Percentiles rank a stretch among this genome's conserved stretches.
phyloP scores from a whole-genome alignment of 1,140 invertebrate genomes.

The Reticulitermes speratus region DNA sequence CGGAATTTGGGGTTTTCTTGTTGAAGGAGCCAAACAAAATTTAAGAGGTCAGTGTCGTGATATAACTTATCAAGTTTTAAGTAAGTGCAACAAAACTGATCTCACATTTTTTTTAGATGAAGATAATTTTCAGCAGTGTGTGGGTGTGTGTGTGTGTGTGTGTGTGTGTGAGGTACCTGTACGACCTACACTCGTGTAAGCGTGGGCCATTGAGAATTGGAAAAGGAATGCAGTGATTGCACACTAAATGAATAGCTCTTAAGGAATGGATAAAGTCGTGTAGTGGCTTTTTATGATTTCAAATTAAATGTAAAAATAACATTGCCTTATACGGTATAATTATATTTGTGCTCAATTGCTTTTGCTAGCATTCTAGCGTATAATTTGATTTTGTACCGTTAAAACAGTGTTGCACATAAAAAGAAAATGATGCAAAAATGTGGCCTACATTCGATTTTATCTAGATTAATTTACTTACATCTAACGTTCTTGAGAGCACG shows the following conservation, averaged over 20 bases:
- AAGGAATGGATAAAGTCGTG: not conserved
- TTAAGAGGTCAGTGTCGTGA: no score
- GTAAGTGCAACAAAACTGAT: no score
- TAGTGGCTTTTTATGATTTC: not conserved
- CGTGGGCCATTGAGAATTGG: not conserved
- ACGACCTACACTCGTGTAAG: not conserved
- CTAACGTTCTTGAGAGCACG: not conserved
- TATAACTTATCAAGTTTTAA: no score
- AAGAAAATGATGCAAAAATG: not conserved
- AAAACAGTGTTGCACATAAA: not conserved
- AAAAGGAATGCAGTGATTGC: not conserved
- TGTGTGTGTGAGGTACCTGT: not conserved
- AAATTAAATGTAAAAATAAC: not conserved
- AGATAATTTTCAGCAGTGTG: no score
- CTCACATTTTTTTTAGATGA: no score
- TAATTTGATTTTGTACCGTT: not conserved
- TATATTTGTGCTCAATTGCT: not conserved
- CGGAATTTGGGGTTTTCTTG: no score
- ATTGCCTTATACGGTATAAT: not conserved
- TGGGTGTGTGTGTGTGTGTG: no score
- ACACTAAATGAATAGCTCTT: not conserved
- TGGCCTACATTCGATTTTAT: not conserved
- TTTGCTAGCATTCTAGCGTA: not conserved
- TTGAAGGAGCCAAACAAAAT: no score
- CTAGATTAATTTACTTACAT: not conserved